Conservation (phyloP, 2,888 invertebrate species). For the Amphimallon solstitiale region DNA sequence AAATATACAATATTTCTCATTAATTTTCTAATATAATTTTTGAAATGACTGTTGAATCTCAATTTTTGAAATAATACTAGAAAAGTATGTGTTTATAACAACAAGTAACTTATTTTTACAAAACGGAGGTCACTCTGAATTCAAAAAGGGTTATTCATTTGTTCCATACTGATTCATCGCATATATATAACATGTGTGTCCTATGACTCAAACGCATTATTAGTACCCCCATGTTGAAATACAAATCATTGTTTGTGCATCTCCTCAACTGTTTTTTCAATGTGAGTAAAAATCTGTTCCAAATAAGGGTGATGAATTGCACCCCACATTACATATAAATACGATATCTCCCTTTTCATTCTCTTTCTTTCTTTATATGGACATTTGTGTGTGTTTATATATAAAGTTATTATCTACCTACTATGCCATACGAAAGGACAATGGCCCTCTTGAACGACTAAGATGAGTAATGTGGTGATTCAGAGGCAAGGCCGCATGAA, state of each 20-base stretch:
- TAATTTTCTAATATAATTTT: too few relatives aligned
- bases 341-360: not conserved
- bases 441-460: constrained; percentile 59
- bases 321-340: not conserved
- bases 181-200: constrained; percentile 13
- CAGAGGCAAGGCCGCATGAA: constrained; percentile 60
- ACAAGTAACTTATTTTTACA: too few relatives aligned
- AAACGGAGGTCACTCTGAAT: constrained; percentile 4
- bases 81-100: too few relatives aligned
- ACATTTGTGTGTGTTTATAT: constrained; percentile 14
- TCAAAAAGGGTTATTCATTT: not conserved
- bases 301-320: constrained; percentile 9
- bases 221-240: constrained; percentile 9
- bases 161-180: constrained; percentile 22
- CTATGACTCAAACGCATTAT: constrained; percentile 27
- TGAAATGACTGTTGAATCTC: too few relatives aligned
- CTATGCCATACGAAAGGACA: constrained; percentile 47
- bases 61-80: too few relatives aligned
- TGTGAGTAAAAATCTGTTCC: constrained; percentile 23
- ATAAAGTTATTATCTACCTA: constrained; percentile 41
- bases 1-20: too few relatives aligned
- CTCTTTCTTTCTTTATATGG: not conserved
- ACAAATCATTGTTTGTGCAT: constrained; percentile 13
- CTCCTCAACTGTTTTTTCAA: constrained; percentile 5
- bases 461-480: constrained; percentile 61